Conservation (phyloP, 1,140 invertebrate species). For the Drosophila oshimai region DNA sequence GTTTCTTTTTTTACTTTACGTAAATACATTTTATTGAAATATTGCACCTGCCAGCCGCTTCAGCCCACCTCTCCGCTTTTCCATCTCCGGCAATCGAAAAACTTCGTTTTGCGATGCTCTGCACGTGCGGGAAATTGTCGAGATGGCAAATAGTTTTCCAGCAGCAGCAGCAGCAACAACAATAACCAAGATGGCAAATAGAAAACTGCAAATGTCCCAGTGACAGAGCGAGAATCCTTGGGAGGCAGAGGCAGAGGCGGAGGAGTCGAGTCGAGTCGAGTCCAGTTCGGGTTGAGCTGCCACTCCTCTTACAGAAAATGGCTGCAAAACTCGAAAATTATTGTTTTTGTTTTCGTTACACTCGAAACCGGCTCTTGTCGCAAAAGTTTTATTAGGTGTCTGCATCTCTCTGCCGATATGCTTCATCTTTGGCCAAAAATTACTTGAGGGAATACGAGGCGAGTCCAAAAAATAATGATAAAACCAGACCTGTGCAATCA, state of each 20-base stretch:
- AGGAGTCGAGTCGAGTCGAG: too few relatives aligned
- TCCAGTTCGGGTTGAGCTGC: slow-evolving; percentile 8
- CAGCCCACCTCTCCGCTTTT: background rate
- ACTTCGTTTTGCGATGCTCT: slow-evolving; percentile 64
- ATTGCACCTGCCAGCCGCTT: slow-evolving; percentile 55
- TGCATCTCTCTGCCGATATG: slow-evolving; percentile 72
- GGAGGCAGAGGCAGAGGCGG: background rate
- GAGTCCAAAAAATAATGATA: slow-evolving; percentile 17
- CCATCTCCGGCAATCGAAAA: slow-evolving; percentile 30
- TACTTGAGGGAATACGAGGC: slow-evolving; percentile 57
- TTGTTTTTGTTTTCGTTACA: slow-evolving; percentile 80
- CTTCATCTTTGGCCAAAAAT: slow-evolving; percentile 59
- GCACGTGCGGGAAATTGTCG: slow-evolving; percentile 78
- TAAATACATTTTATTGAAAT: slow-evolving; percentile 78
- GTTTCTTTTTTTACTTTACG: slow-evolving; percentile 37
- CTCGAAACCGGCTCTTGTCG: slow-evolving; percentile 67
- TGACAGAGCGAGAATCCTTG: slow-evolving; percentile 48
- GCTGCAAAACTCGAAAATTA: slow-evolving; percentile 64
- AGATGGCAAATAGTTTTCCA: slow-evolving; percentile 80
- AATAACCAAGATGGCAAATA: slow-evolving; percentile 61
- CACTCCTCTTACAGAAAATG: background rate
- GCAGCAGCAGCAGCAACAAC: slow-evolving; percentile 36
- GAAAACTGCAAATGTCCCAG: slow-evolving; percentile 75
- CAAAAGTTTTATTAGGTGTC: slow-evolving; percentile 81
- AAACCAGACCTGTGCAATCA: slow-evolving; percentile 11